Evolutionary conservation across 2,113 vertebrate genomes (phyloP), one percentile per base, ranked within the genome.

Genomic region (Balaeniceps rex): DNA sequence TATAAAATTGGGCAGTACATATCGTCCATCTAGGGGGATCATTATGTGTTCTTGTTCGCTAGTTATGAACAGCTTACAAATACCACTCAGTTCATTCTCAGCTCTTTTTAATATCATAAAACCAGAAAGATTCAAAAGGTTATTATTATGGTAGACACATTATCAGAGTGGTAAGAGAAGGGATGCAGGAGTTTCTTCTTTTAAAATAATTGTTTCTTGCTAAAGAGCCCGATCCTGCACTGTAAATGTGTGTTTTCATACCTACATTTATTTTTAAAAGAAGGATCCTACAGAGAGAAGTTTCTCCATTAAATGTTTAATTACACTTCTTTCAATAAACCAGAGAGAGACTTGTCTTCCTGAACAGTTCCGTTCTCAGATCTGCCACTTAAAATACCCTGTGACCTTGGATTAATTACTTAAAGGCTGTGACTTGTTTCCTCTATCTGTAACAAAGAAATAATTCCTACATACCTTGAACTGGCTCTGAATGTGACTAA

Each of bases 41-140:
- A 47, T 95, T 96, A 85, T 90, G 88, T 85, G 71, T 91, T 95
- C 40, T 78, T 91, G 33, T 77, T 86, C 10, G 3, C 68, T 65
- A 63, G 68, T 94, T 97, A 96, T 72, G 61, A 95, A 94, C 94
- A 97, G 42, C 86, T 97, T 93, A 93, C 69, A 95, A 93, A 95
- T 92, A 94, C 55, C 46, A 51, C 46, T 94, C 86, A 44, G 75
- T 94, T 97, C 78, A 69, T 96, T 97, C 63, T 95, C 82, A 60
- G 29, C 38, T 94, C 34, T 92, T 97, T 96, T 90, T 93, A 89
- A 83, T 91, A 75, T 14, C 25, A 1, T 65, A 91, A 92, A 97
- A 80, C 47, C n/a, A 65, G 88, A 57, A 97, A 94, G 72, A 80
- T 95, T 93, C 91, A 85, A 94, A 96, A 93, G 47, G 47, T 92